Base-by-base conservation (phyloP, 23 tunicate species). In the Phallusia fumigata region DNA sequence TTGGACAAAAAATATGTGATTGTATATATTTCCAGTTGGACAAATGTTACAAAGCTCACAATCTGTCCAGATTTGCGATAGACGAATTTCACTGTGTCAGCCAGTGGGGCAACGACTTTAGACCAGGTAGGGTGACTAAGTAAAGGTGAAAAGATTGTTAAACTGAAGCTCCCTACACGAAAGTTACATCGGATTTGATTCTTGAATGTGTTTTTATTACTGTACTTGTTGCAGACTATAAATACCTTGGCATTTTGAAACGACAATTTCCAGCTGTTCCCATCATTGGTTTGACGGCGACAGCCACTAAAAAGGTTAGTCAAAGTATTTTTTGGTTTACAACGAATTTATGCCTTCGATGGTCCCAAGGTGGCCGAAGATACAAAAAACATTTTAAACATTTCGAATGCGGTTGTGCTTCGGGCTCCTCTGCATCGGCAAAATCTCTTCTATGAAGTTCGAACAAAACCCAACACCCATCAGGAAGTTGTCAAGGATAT, bases 21-120 rank as follows among this genome's bases (percentile, higher is more conserved):
- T 65, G 31, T 28, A 65, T 65, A 26, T 65, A 26, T 65, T 84
- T 84, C 32, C 76, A 93, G 98, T 72, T 93, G 69, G 82, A 88
- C 36, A 88, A 81, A 76, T 85, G 93, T 78, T 93, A 93, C 80
- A 78, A 72, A 18, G 32, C 74, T 22, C 84, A 86, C 0, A 88
- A 88, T 52, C 53, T 93, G 52, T 35, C 86, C 6, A 53, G 98
- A 26, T 84, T 93, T 30, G 98, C 82, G 44, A 82, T 93, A 33
- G 98, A 93, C 35, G 98, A 93, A 80, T 90, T 93, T 10, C 98
- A 93, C 53, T 93, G 98, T 72, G 90, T 91, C 31, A 90, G 87
- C 28, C 84, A 85, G 36, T 93, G 93, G 98, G 98, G 98, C 47
- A 93, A 87, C 53, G 88, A 87, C 82, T 91, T 91, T 52, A 77